Evolutionary conservation across 1,140 invertebrate genomes (phyloP).

Genomic region (Panulirus ornatus): DNA sequence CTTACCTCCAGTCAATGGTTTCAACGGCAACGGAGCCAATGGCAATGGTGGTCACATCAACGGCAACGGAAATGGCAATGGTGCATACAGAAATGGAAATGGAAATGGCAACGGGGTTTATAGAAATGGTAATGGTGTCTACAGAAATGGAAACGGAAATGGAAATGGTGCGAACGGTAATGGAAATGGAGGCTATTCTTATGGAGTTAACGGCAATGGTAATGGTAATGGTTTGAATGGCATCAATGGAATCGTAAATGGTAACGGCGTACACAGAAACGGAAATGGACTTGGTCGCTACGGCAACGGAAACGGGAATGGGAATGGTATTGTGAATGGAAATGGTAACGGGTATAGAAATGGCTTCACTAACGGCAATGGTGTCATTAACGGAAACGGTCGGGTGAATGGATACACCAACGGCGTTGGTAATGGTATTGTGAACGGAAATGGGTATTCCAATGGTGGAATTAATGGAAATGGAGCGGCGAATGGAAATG

Average conservation of each 20-base stretch:
- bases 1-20: slow-evolving; percentile 21
- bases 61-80: slow-evolving; percentile 21
- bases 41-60: neutral
- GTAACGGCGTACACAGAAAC: too few relatives aligned
- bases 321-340: too few relatives aligned
- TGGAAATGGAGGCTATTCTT: too few relatives aligned
- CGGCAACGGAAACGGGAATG: too few relatives aligned
- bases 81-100: slow-evolving; percentile 21
- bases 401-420: neutral
- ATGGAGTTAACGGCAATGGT: too few relatives aligned
- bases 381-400: neutral
- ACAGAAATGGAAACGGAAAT: neutral
- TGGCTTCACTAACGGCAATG: too few relatives aligned
- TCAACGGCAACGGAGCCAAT: slow-evolving; percentile 37
- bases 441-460: neutral
- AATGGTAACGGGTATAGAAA: too few relatives aligned
- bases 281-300: too few relatives aligned
- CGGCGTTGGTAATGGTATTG: neutral
- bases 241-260: too few relatives aligned
- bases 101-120: slow-evolving; percentile 1
- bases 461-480: too few relatives aligned
- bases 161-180: neutral
- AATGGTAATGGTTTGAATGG: neutral
- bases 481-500: neutral
- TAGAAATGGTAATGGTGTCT: neutral